Evolutionary conservation across 1,140 invertebrate species (phyloP).

Genomic region (Leptopilina clavipes): DNA sequence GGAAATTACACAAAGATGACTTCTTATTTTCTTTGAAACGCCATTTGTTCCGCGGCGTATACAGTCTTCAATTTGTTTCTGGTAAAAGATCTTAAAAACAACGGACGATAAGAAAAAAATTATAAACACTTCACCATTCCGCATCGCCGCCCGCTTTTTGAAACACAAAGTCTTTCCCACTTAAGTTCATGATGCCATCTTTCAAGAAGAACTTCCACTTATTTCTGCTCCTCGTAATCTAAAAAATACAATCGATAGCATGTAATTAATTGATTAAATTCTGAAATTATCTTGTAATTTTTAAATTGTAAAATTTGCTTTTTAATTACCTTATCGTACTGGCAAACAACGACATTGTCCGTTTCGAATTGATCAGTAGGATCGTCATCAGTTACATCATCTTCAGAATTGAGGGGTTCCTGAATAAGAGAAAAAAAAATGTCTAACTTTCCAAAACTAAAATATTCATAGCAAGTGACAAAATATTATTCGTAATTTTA

Average conservation of each 20-base stretch:
- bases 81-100: constrained; percentile 18
- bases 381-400: constrained; percentile 98
- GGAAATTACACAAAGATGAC: constrained; percentile 26
- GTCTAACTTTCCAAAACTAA: neutral
- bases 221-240: constrained; percentile 97
- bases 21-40: neutral
- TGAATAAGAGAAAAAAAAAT: constrained; percentile 64
- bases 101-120: neutral
- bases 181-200: constrained; percentile 99
- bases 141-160: constrained; percentile 99
- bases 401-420: constrained; percentile 96
- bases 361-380: constrained; percentile 96
- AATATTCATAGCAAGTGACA: neutral
- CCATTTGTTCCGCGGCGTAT: neutral
- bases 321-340: constrained; percentile 94
- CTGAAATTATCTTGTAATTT: neutral
- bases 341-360: constrained; percentile 99
- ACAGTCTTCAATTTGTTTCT: constrained; percentile 2
- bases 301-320: constrained; percentile 37
- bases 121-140: constrained; percentile 86
- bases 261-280: too few species aligned
- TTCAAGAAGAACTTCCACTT: constrained; percentile 99
- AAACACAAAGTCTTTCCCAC: constrained; percentile 98
- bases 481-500: too few species aligned
- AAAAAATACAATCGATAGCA: constrained; percentile 64